Evolutionary conservation across 1,140 invertebrate species (phyloP), one percentile per base, ranked within the genome.

Genomic region (Penaeus chinensis): DNA sequence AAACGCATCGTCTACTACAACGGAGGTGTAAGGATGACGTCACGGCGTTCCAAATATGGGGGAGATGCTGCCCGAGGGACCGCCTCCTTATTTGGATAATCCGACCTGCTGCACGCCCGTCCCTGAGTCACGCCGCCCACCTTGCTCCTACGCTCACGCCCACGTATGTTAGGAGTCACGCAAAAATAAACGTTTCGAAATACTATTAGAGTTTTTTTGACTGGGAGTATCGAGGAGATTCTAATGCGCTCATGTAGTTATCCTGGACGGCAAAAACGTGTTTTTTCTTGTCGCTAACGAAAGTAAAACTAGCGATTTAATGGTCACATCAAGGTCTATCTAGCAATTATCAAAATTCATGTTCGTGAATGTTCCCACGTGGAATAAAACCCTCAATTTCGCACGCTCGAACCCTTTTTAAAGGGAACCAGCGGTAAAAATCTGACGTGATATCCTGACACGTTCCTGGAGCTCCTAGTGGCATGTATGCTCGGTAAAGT

Each of bases 101-200:
- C 32, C 76, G 20, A 85, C 47, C 76, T 79, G 77, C 62, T 84
- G 60, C 42, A 84, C 47, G 69, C 60, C 47, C 82, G 69, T 76
- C 76, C 69, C 82, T 76, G 82, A 76, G 47, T 84, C 82, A 76
- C 69, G 82, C 82, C 71, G 69, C 82, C 82, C 69, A 84, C 69
- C 11, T 60, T 54, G 82, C 37, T 71, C 82, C 66, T 42, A 71
- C 82, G 54, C 82, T 42, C 62, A 32, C 82, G 42, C 63, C 42
- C 82, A 83, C 65, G 13, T 24, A n/a, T 24, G 54, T 27, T 24
- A 24, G 60, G 60, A 24, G 60, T 37, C 79, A 60, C 47, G 10
- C 22, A 80, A 22, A n/a, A 27, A 80, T 18, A 80, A 16, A 27
- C 78, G 18, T 60, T 42, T 47, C 42, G 42, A 37, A 60, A 63